Evolutionary conservation across 2,797 vertebrate species (phyloP), one percentile per base, ranked within the genome.

Genomic region (Anableps anableps): DNA sequence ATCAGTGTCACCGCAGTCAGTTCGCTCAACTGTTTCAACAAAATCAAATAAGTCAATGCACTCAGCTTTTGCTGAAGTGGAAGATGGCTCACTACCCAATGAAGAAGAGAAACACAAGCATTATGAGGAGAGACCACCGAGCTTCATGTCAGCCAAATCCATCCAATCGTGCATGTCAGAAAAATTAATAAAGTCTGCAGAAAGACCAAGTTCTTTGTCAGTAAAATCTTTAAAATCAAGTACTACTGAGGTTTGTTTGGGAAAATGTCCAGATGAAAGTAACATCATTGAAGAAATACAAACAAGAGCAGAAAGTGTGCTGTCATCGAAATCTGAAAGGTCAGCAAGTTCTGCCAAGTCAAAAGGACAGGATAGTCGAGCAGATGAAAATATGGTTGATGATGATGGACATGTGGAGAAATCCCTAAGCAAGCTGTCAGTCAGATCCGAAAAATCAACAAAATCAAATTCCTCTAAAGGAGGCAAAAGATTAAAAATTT

Each of bases 161-260:
- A 8, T 58, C 10, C 36, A 58, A 4, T 78, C 71, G 60, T 31
- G 36, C 58, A 0, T 76, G 60, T 81, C 80, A 3, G 55, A 70
- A 86, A 55, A 43, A 75, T 50, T 68, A 21, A 26, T 48, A 29
- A 76, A 64, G 19, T 76, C 75, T 81, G 36, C 0, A 26, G 80
- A 71, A 6, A 85, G 78, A 38, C 50, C 26, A 21, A 83, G 73
- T 83, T 87, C 62, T 78, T 53, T 76, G 77, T 93, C 82, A 83
- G 87, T 1, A 0, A 92, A 92, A 85, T 95, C 95, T 29, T 41
- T 77, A 0, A 88, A 87, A 75, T 89, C 90, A 41, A 73, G 75
- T 19, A 29, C 21, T 43, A 83, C 84, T 78, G 73, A 78, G 26
- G 26, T 72, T 53, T 17, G 1, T 48, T 78, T 80, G n/a, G 79